A percentile compares a stretch with the other conserved stretches of the same genome.
These are phyloP conservation scores for Actenoides lindsayi DNA, from an alignment of 2,113 vertebrate genomes.

Conservation along the genomic window DNA sequence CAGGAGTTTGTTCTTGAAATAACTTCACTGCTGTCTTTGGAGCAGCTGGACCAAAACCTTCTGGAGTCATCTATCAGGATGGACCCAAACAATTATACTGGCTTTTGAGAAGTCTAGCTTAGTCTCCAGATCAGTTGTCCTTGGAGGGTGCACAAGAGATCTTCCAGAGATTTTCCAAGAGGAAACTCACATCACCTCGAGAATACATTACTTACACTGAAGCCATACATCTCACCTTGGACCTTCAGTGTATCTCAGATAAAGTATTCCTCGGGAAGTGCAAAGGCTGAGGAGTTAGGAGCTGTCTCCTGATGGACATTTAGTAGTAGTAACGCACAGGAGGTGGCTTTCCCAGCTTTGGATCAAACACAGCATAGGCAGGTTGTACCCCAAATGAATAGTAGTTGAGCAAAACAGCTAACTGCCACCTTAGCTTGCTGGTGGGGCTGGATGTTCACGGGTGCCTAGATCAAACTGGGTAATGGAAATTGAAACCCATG, in stretches of 20 bases:
- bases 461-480: neutral
- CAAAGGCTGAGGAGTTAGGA: neutral
- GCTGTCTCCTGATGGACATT: neutral
- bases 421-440: neutral
- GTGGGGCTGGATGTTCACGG: neutral
- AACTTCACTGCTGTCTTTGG: neutral
- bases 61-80: neutral
- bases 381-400: neutral
- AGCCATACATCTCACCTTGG: neutral
- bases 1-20: neutral
- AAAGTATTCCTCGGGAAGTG: neutral
- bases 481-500: neutral
- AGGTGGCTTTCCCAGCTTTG: neutral
- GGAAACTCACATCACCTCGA: neutral
- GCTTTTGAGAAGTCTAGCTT: neutral
- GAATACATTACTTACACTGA: neutral
- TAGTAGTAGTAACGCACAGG: neutral
- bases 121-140: neutral
- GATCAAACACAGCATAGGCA: neutral
- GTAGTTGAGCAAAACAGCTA: neutral
- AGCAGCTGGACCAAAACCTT: neutral
- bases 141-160: neutral
- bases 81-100: neutral
- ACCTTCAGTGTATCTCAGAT: neutral
- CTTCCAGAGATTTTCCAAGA: neutral